A percentile compares a stretch with the other conserved stretches of the same genome.
phyloP scores from a whole-genome alignment of 2,113 vertebrate species.

The Mobula birostris region DNA sequence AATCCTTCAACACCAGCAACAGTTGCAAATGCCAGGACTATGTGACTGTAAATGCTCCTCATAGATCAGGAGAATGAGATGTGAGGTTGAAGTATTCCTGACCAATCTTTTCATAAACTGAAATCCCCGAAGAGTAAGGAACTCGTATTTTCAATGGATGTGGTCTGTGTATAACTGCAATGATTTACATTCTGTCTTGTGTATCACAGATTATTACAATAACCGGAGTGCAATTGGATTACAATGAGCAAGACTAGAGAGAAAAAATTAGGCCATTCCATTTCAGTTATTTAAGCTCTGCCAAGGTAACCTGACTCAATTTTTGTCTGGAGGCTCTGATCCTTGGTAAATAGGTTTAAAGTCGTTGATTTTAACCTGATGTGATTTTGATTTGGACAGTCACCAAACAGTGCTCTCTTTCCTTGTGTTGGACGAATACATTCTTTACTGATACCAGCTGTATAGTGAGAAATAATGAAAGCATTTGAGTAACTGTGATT shows the following conservation, averaged over 20 bases:
- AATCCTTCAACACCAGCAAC: not conserved
- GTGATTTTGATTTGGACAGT: not conserved
- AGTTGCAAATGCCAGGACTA: not conserved
- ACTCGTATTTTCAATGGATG: not conserved
- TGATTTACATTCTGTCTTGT: constrained; percentile 12
- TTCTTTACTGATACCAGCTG: not conserved
- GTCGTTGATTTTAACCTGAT: constrained; percentile 1
- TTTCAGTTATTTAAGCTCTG: not conserved
- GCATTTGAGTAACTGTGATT: not conserved
- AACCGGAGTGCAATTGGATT: not conserved
- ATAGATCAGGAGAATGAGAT: not conserved
- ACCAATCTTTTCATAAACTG: not conserved
- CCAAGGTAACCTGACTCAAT: not conserved
- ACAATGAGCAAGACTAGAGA: constrained; percentile 2
- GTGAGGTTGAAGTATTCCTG: not conserved
- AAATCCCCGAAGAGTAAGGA: not conserved
- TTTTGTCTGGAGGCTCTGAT: not conserved
- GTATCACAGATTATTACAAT: not conserved
- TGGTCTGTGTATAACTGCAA: not conserved
- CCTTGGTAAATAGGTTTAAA: constrained; percentile 18
- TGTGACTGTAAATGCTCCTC: not conserved
- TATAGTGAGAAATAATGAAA: not conserved
- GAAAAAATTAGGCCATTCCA: not conserved
- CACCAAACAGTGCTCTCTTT: not conserved
- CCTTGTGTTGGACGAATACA: not conserved